Evolutionary conservation across 2,797 vertebrate genomes (phyloP).

Genomic region (Hafferia zeledoni): DNA sequence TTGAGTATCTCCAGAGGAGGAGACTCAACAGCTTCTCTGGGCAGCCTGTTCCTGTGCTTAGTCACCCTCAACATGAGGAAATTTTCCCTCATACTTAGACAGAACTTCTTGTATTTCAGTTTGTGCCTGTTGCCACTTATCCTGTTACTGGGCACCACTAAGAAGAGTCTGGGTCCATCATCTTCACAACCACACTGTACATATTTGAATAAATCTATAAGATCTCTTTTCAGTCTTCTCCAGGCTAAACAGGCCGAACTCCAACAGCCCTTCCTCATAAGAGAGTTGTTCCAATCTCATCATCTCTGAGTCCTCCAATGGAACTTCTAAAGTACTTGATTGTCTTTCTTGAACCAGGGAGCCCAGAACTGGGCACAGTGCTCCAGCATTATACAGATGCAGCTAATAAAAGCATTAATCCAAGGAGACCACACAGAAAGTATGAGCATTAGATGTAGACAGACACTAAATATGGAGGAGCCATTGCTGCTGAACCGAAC

Average conservation of each 20-base stretch:
- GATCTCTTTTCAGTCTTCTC: not conserved
- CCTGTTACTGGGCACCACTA: not conserved
- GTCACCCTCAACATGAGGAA: not conserved
- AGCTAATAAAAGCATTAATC: not conserved
- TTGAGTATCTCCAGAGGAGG: not conserved
- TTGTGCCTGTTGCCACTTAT: not conserved
- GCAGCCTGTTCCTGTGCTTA: not conserved
- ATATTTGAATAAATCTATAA: not conserved
- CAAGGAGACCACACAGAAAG: not conserved
- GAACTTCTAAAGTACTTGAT: not conserved
- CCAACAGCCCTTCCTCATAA: not conserved
- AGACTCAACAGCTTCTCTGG: not conserved
- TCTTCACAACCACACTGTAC: not conserved
- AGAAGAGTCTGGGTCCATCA: not conserved
- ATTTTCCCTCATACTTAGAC: not conserved
- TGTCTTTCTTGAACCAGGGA: not conserved
- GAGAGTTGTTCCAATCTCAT: not conserved
- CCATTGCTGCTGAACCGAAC: not conserved
- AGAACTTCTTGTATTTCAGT: not conserved
- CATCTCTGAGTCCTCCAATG: not conserved
- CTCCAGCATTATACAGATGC: not conserved
- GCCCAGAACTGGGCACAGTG: not conserved
- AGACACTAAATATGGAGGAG: not conserved
- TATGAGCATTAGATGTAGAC: not conserved
- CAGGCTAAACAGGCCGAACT: not conserved